These are phyloP conservation scores for Strigops habroptila DNA, from an alignment of 2,113 vertebrate species.

Conservation along the genomic window DNA sequence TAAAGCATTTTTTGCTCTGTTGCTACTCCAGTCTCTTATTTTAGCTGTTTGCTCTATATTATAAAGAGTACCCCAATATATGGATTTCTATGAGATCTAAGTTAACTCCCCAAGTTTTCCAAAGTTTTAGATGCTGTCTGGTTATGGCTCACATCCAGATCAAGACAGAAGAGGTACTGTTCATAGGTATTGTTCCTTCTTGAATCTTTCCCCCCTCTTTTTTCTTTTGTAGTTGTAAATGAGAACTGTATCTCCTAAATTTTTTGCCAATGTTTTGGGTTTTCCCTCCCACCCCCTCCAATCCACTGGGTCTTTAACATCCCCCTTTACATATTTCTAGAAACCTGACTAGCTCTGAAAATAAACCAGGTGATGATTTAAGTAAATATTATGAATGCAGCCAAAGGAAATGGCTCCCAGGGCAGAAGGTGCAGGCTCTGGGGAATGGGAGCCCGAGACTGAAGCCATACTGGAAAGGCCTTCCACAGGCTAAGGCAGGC, in stretches of 20 bases:
- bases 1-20: not conserved
- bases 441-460: not conserved
- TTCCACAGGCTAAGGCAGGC: not conserved
- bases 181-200: not conserved
- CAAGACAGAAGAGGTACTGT: not conserved
- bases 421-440: not conserved
- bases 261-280: not conserved
- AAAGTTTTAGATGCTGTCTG: not conserved
- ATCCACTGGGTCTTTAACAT: not conserved
- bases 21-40: not conserved
- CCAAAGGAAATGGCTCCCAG: not conserved
- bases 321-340: constrained; percentile 9
- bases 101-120: not conserved
- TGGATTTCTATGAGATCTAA: not conserved
- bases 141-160: not conserved
- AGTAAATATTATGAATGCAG: not conserved
- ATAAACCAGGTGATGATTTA: constrained; percentile 21
- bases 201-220: not conserved
- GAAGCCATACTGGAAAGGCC: not conserved
- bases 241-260: not conserved
- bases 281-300: not conserved
- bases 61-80: not conserved
- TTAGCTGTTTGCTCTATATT: not conserved
- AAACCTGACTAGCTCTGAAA: not conserved
- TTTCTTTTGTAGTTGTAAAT: not conserved